Conservation (phyloP, 2,113 vertebrate genomes). For the Tautogolabrus adspersus region DNA sequence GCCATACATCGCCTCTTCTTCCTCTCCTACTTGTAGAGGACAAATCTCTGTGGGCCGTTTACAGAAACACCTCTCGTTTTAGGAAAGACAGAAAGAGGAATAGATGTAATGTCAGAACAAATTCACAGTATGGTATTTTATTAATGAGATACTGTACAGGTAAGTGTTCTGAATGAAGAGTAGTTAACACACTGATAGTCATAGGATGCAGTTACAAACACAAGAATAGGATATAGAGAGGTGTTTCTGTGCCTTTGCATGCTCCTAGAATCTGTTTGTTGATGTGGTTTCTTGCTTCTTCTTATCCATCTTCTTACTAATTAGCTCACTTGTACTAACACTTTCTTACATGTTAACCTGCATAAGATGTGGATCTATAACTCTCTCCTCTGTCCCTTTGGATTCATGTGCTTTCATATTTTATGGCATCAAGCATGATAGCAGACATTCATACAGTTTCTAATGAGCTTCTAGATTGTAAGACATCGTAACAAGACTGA, state of each 20-base stretch:
- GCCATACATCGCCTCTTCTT: conserved; percentile 62
- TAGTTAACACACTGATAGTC: not conserved
- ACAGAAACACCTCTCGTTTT: conserved; percentile 73
- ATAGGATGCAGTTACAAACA: not conserved
- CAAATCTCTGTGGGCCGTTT: conserved; percentile 77
- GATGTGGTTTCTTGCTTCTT: conserved; percentile 25
- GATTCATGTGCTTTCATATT: not conserved
- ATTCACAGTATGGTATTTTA: conserved; percentile 28
- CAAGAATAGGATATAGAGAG: conserved; percentile 20
- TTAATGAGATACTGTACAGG: conserved; percentile 5
- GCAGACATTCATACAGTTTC: not conserved
- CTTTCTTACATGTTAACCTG: conserved; percentile 17
- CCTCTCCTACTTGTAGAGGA: conserved; percentile 65
- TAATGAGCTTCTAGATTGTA: not conserved
- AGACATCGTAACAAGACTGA: not conserved
- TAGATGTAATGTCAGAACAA: not conserved
- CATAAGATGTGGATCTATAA: not conserved
- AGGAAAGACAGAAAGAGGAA: conserved; percentile 1
- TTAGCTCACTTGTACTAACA: not conserved
- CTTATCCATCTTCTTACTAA: conserved; percentile 39
- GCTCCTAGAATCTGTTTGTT: conserved; percentile 48
- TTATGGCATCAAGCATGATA: conserved; percentile 26
- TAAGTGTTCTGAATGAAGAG: not conserved
- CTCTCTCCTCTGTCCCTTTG: conserved; percentile 2
- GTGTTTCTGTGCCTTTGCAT: conserved; percentile 80